phyloP scores from a whole-genome alignment of 2,797 vertebrate species.

The Trachops cirrhosus region DNA sequence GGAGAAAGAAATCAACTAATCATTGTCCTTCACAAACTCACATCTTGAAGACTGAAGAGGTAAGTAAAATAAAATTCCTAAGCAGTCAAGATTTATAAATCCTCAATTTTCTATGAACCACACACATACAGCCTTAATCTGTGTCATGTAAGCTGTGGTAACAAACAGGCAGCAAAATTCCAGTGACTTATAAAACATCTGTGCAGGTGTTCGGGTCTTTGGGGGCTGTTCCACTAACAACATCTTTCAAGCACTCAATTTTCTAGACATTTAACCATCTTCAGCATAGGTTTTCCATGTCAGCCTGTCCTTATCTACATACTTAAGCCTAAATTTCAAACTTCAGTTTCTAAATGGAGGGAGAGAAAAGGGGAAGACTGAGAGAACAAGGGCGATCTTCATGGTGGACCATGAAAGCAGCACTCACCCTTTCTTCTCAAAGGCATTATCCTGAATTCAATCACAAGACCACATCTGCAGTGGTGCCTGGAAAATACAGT shows the following conservation, averaged over 20 bases:
- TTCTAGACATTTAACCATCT: neutral
- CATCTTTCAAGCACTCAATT: neutral
- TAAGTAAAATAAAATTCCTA: neutral
- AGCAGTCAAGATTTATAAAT: neutral
- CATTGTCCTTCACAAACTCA: neutral
- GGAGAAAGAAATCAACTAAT: neutral
- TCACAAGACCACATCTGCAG: neutral
- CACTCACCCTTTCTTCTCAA: neutral
- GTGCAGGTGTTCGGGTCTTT: rapidly evolving
- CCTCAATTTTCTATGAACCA: neutral
- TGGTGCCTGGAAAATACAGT: neutral
- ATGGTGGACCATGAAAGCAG: neutral
- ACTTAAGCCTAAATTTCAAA: neutral
- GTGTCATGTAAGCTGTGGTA: neutral
- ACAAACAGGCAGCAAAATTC: neutral
- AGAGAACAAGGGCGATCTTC: neutral
- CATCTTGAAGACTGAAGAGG: neutral
- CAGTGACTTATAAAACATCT: neutral
- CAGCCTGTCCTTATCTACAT: neutral
- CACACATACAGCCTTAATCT: neutral
- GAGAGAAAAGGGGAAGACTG: neutral
- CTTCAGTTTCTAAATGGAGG: neutral
- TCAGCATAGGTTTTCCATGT: neutral
- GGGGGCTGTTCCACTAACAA: neutral
- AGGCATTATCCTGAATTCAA: neutral